Conservation (phyloP, 2,113 vertebrate genomes). For the Oncorhynchus keta region DNA sequence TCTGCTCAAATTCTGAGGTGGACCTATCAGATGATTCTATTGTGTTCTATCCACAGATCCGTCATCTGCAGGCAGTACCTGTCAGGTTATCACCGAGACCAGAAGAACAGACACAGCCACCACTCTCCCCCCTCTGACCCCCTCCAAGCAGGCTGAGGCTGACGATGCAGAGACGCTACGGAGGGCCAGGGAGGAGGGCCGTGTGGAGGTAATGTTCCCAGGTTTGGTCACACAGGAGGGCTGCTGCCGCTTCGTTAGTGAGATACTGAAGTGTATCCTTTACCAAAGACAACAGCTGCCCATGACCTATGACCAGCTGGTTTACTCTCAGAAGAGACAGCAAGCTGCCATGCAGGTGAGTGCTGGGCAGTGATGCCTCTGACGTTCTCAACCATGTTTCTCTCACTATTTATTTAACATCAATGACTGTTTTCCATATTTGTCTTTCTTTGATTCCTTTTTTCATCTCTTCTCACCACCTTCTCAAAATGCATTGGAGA, state of each 20-base stretch:
- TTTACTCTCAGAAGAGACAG: conserved; percentile 76
- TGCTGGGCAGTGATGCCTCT: not conserved
- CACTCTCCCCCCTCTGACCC: not conserved
- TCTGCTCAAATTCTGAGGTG: too few relatives aligned
- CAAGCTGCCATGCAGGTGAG: conserved; percentile 60
- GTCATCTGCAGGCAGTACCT: conserved; percentile 5
- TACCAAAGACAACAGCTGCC: conserved; percentile 94
- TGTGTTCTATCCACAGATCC: conserved; percentile 29
- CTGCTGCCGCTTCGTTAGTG: conserved; percentile 87
- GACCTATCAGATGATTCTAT: not conserved
- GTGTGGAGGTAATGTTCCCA: conserved; percentile 81
- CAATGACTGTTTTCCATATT: too few relatives aligned
- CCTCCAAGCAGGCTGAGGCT: conserved; percentile 23
- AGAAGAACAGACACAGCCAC: not conserved
- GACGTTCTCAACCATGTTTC: too few relatives aligned
- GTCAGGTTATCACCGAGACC: not conserved
- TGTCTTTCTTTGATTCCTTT: too few relatives aligned
- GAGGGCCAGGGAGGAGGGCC: conserved; percentile 64
- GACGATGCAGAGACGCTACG: conserved; percentile 52
- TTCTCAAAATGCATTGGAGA: too few relatives aligned
- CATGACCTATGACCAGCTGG: conserved; percentile 90
- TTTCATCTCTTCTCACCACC: too few relatives aligned
- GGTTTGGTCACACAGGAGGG: conserved; percentile 82
- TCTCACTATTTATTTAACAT: too few relatives aligned
- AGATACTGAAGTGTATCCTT: conserved; percentile 90